Percentiles rank a stretch among this genome's conserved stretches.
These are phyloP conservation scores for Sminthurinus aureus DNA, from an alignment of 2,888 invertebrate genomes.

Conservation along the genomic window DNA sequence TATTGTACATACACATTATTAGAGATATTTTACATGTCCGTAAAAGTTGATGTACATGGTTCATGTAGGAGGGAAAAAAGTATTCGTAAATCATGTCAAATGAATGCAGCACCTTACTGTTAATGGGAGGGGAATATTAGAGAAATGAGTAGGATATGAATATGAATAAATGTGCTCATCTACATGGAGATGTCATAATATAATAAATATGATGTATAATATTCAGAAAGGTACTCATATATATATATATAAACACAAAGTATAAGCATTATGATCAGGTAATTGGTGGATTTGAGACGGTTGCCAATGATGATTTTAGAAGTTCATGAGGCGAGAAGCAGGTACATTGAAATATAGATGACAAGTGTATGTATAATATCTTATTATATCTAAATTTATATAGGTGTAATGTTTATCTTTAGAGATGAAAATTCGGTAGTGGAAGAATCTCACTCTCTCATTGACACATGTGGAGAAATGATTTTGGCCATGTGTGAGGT, in stretches of 20 bases:
- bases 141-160: background rate
- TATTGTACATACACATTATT: too few relatives aligned
- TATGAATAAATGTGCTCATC: background rate
- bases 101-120: background rate
- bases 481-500: conserved; percentile 29
- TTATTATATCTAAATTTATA: background rate
- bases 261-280: background rate
- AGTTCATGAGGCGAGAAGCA: conserved; percentile 25
- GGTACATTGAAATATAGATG: conserved; percentile 25
- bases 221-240: background rate
- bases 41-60: too few relatives aligned
- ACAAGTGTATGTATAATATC: conserved; percentile 18
- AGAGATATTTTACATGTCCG: too few relatives aligned
- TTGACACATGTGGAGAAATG: background rate
- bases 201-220: background rate
- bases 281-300: conserved; percentile 1
- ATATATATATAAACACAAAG: background rate
- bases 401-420: background rate
- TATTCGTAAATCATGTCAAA: background rate
- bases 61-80: background rate
- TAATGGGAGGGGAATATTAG: background rate
- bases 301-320: conserved; percentile 20
- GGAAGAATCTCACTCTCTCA: background rate
- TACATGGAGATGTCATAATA: background rate
- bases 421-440: background rate